These are phyloP conservation scores for Sinocyclocheilus anshuiensis DNA, from an alignment of 2,113 vertebrate species.

Conservation along the genomic window DNA sequence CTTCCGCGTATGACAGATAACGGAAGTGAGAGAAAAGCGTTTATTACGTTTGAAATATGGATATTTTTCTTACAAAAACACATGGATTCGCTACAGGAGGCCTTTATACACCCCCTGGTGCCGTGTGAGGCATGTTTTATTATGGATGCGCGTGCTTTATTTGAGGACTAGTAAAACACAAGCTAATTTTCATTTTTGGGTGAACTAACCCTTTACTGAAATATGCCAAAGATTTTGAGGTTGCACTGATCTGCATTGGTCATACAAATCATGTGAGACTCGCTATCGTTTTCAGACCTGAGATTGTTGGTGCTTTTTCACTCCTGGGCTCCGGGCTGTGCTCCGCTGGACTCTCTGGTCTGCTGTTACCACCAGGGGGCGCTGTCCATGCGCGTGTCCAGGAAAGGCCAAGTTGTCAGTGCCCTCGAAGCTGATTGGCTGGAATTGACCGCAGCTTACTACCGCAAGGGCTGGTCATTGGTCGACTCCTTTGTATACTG, in stretches of 20 bases:
- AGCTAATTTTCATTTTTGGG: no score
- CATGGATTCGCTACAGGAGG: no score
- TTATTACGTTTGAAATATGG: no score
- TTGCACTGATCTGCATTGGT: not conserved
- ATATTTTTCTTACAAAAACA: no score
- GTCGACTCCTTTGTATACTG: slow-evolving; percentile 93
- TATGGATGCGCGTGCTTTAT: no score
- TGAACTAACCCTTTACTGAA: not conserved
- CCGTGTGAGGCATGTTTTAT: no score
- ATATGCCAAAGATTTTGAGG: not conserved
- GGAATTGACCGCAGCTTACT: slow-evolving; percentile 90
- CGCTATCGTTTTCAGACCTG: slow-evolving; percentile 70
- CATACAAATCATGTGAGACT: not conserved
- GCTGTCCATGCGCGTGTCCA: slow-evolving; percentile 88
- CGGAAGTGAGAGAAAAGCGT: no score
- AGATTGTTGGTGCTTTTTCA: slow-evolving; percentile 89
- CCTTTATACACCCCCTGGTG: no score
- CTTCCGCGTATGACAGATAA: no score
- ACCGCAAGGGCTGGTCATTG: slow-evolving; percentile 91
- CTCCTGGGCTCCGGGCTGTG: slow-evolving; percentile 74
- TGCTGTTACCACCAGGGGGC: slow-evolving; percentile 90
- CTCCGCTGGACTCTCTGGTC: slow-evolving; percentile 76
- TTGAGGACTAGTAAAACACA: no score
- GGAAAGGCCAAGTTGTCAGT: slow-evolving; percentile 88
- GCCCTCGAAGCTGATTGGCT: slow-evolving; percentile 95